Conservation (phyloP, 2,888 invertebrate genomes). For the Meiosimyza decipiens region DNA sequence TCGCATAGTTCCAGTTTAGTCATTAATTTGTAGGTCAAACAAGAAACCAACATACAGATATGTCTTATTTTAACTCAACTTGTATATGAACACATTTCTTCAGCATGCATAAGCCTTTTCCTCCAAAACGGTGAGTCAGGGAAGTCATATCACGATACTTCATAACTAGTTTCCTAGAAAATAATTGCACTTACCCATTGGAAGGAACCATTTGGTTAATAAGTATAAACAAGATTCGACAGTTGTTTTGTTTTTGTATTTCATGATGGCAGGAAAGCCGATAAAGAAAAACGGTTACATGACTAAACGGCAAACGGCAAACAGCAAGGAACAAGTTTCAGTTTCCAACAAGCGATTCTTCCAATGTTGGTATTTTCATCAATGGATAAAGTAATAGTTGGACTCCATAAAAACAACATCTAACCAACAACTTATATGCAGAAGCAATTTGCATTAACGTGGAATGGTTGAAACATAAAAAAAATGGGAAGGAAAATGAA, state of each 20-base stretch:
- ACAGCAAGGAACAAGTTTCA: slow-evolving; percentile 52
- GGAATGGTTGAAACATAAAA: neutral
- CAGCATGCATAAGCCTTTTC: too few species aligned
- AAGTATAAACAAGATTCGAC: slow-evolving; percentile 30
- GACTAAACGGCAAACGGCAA: slow-evolving; percentile 30
- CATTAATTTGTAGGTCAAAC: too few species aligned
- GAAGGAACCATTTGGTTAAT: slow-evolving; percentile 21
- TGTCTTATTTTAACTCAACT: too few species aligned
- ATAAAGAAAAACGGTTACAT: slow-evolving; percentile 42
- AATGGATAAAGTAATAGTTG: neutral
- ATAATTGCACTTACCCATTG: slow-evolving; percentile 7
- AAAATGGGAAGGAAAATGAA: too few species aligned
- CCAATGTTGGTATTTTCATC: slow-evolving; percentile 47
- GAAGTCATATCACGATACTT: slow-evolving; percentile 3
- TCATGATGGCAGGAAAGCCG: neutral
- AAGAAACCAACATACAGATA: too few species aligned
- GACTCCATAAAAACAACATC: slow-evolving; percentile 12
- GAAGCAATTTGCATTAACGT: slow-evolving; percentile 36
- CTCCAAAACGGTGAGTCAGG: neutral
- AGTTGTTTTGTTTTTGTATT: slow-evolving; percentile 13
- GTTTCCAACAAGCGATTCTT: slow-evolving; percentile 47
- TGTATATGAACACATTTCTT: too few species aligned
- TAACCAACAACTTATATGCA: slow-evolving; percentile 17
- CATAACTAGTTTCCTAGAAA: slow-evolving; percentile 32
- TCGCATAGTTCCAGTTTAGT: too few species aligned